Conservation (phyloP, 2,888 invertebrate species). For the Heliconius sara region DNA sequence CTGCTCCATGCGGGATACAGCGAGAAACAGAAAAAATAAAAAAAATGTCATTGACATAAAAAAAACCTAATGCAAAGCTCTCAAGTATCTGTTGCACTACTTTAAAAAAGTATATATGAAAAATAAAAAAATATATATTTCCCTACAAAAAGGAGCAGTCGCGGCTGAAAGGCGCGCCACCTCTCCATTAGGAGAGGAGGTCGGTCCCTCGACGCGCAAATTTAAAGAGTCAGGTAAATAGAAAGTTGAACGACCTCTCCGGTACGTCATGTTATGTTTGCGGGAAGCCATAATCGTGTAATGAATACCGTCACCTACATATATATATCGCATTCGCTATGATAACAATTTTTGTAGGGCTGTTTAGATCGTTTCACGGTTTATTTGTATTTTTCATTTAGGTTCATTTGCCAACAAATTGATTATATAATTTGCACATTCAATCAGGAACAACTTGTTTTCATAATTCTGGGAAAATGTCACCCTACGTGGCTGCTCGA, state of each 20-base stretch:
- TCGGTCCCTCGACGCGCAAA: conserved; percentile 34
- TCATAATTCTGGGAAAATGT: no score
- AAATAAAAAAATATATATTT: neutral
- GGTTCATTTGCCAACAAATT: no score
- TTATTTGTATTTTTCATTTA: no score
- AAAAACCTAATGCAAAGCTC: neutral
- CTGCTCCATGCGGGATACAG: no score
- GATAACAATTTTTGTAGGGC: neutral
- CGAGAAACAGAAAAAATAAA: no score
- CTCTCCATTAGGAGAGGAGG: conserved; percentile 34
- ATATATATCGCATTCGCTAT: conserved; percentile 8
- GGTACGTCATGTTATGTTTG: conserved; percentile 33
- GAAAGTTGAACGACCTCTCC: conserved; percentile 37
- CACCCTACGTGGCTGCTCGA: no score
- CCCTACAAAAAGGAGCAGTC: conserved; percentile 6
- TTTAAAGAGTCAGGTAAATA: conserved; percentile 41
- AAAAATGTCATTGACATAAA: neutral
- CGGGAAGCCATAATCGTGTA: conserved; percentile 11
- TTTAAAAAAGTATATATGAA: neutral
- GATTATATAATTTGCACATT: no score
- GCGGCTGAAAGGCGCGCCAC: conserved; percentile 30
- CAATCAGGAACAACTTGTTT: no score
- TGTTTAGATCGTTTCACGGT: neutral
- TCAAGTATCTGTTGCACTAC: neutral
- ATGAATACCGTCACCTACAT: conserved; percentile 23